These are phyloP conservation scores for Rissa tridactyla DNA, from an alignment of 2,113 vertebrate genomes.

Conservation along the genomic window DNA sequence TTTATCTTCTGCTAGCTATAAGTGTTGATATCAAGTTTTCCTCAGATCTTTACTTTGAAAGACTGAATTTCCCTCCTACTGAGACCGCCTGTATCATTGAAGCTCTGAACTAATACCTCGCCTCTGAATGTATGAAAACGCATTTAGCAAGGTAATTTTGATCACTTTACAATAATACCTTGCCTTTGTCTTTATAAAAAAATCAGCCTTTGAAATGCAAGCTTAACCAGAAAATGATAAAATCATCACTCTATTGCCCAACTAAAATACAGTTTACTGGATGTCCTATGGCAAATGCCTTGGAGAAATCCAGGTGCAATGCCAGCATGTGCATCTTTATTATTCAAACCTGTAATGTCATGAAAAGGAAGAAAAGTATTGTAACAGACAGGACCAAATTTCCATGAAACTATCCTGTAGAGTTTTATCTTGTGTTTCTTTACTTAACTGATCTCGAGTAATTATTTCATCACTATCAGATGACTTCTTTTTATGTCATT, in stretches of 20 bases:
- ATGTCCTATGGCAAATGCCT: not conserved
- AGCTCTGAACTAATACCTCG: not conserved
- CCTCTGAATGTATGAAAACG: not conserved
- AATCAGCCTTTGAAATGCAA: not conserved
- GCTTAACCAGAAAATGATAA: not conserved
- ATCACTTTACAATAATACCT: not conserved
- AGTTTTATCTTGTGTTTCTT: not conserved
- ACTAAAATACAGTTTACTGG: not conserved
- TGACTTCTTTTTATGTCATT: not conserved
- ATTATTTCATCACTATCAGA: not conserved
- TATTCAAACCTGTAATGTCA: not conserved
- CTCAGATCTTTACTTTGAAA: slow-evolving; percentile 6
- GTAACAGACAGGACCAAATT: not conserved
- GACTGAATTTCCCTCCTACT: not conserved
- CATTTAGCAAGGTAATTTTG: not conserved
- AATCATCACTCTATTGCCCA: not conserved
- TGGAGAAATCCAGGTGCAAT: not conserved
- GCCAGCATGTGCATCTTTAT: not conserved
- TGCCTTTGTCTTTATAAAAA: not conserved
- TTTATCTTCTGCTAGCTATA: not conserved
- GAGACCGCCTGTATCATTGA: not conserved
- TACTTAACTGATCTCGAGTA: not conserved
- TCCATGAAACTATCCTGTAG: not conserved
- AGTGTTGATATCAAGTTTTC: not conserved
- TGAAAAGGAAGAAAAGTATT: not conserved